Percentiles rank a stretch among this genome's conserved stretches.
Evolutionary conservation across 2,113 vertebrate species (phyloP).

Genomic region (Rhabdornis inornatus): DNA sequence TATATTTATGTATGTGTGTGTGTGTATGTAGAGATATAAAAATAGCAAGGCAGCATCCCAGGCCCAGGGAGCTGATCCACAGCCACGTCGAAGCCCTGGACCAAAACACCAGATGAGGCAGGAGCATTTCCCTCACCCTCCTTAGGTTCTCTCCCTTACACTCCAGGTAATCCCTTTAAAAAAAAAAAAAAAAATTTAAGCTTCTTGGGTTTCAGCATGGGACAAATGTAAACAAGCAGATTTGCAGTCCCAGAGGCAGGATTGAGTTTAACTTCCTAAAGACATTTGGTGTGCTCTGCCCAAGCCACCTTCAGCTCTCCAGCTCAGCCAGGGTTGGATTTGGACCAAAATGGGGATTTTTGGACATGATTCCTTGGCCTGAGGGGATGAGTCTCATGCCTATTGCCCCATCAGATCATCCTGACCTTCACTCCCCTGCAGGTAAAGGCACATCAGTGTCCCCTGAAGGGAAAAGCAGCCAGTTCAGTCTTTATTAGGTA

Average conservation of each 20-base stretch:
- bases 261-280: background rate
- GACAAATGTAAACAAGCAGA: background rate
- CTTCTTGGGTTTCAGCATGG: background rate
- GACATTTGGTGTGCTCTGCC: background rate
- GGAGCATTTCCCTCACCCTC: background rate
- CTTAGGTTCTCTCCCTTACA: background rate
- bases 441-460: background rate
- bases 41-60: background rate
- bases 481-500: background rate
- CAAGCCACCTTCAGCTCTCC: background rate
- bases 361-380: background rate
- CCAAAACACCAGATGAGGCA: background rate
- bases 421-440: background rate
- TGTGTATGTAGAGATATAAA: background rate
- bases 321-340: background rate
- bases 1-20: background rate
- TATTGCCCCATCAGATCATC: background rate
- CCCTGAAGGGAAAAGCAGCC: background rate
- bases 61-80: background rate
- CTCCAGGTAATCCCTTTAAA: background rate
- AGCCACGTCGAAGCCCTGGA: background rate
- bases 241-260: background rate
- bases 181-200: background rate
- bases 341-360: background rate
- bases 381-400: background rate